Percentiles rank a stretch among this genome's conserved stretches.
These are phyloP conservation scores for Trachymyrmex cornetzi DNA, from an alignment of 1,140 invertebrate genomes.

Conservation along the genomic window DNA sequence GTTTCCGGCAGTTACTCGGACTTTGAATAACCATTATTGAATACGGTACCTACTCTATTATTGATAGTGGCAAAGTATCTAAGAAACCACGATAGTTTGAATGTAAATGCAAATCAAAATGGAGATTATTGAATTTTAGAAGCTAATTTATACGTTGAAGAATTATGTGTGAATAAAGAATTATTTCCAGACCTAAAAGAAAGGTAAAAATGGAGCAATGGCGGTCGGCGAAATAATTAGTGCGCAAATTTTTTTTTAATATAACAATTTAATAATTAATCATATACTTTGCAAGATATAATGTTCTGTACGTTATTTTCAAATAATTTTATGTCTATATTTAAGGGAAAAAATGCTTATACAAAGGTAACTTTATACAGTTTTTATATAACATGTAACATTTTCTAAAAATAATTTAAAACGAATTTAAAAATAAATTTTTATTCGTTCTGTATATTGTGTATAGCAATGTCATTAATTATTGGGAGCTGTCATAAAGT, in stretches of 20 bases:
- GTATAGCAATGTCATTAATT: background rate
- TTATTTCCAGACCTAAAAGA: background rate
- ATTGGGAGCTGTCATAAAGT: background rate
- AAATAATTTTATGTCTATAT: too few relatives aligned
- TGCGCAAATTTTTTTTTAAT: too few relatives aligned
- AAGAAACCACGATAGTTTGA: background rate
- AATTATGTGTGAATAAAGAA: background rate
- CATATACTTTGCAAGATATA: too few relatives aligned
- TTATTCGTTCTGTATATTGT: background rate
- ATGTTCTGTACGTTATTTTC: too few relatives aligned
- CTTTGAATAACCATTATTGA: constrained; percentile 62
- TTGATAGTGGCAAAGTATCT: constrained; percentile 9
- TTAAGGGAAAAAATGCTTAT: background rate
- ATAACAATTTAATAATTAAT: too few relatives aligned
- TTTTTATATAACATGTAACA: background rate
- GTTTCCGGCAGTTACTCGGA: constrained; percentile 49
- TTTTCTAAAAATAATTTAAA: background rate
- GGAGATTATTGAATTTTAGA: background rate
- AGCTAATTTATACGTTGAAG: background rate
- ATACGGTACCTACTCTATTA: constrained; percentile 33
- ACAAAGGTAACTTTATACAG: background rate
- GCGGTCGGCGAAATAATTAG: too few relatives aligned
- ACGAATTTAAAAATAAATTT: background rate
- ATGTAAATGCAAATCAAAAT: background rate
- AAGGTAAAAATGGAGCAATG: too few relatives aligned